A percentile compares a stretch with the other conserved stretches of the same genome.
Evolutionary conservation across 2,113 vertebrate species (phyloP).

Genomic region (Cromileptes altivelis): DNA sequence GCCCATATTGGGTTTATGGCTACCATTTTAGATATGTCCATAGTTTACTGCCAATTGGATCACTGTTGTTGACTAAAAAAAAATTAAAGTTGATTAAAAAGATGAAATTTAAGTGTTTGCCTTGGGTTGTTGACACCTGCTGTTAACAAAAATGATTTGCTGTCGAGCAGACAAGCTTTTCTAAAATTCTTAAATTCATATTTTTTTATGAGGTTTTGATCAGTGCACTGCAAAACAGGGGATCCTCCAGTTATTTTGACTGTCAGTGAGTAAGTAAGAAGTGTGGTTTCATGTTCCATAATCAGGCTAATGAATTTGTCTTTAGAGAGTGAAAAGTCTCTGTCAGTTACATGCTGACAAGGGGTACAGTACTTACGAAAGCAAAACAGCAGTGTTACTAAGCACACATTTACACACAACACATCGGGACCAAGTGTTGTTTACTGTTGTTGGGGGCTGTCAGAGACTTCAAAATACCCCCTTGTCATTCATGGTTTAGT

Average conservation of each 20-base stretch:
- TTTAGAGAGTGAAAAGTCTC: constrained; percentile 61
- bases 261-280: constrained; percentile 12
- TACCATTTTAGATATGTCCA: constrained; percentile 5
- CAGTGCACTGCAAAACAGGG: constrained; percentile 13
- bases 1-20: not conserved
- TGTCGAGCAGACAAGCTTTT: not conserved
- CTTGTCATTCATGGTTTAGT: constrained; percentile 82
- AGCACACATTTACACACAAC: constrained; percentile 81
- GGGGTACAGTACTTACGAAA: constrained; percentile 84
- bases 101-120: too few relatives aligned
- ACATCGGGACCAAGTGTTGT: constrained; percentile 70
- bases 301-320: constrained; percentile 30
- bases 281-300: constrained; percentile 31
- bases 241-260: constrained; percentile 12
- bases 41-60: constrained; percentile 1
- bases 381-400: constrained; percentile 82
- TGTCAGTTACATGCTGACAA: constrained; percentile 73
- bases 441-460: constrained; percentile 74
- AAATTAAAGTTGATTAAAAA: too few relatives aligned
- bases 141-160: not conserved
- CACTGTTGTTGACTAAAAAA: not conserved
- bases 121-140: not conserved
- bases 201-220: constrained; percentile 20
- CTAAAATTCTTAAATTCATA: constrained; percentile 21
- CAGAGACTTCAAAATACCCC: constrained; percentile 77